These are phyloP conservation scores for Dendrocincla tyrannina DNA, from an alignment of 2,797 vertebrate genomes.

Conservation along the genomic window DNA sequence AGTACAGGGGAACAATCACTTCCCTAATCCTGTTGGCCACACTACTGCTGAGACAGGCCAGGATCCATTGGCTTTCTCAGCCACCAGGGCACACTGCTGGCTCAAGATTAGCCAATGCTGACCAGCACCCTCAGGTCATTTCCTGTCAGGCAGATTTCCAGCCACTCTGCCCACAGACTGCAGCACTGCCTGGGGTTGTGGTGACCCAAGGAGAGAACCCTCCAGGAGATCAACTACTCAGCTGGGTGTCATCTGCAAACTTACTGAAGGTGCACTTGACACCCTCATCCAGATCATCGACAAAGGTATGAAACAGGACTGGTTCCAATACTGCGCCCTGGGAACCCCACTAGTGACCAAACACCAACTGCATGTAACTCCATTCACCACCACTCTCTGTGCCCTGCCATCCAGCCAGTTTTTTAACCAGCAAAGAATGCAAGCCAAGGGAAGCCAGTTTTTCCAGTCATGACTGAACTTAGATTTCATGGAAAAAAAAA, in stretches of 20 bases:
- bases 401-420: not conserved
- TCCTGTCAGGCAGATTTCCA: not conserved
- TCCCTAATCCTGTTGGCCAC: not conserved
- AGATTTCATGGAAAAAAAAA: not conserved
- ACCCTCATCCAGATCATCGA: accelerated
- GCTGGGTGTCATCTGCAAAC: not conserved
- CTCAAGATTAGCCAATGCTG: accelerated
- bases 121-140: not conserved
- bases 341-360: not conserved
- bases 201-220: not conserved
- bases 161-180: not conserved
- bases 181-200: not conserved
- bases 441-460: not conserved
- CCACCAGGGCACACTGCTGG: not conserved
- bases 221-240: not conserved
- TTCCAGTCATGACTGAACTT: not conserved
- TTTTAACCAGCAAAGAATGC: not conserved
- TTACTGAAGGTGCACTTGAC: not conserved
- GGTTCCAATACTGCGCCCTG: not conserved
- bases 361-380: not conserved
- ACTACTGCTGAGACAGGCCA: not conserved
- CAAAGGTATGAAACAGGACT: not conserved
- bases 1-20: accelerated
- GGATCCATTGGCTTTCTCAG: not conserved
- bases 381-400: not conserved